These are phyloP conservation scores for Pyrocoelia pectoralis DNA, from an alignment of 2,888 invertebrate genomes.

Conservation along the genomic window DNA sequence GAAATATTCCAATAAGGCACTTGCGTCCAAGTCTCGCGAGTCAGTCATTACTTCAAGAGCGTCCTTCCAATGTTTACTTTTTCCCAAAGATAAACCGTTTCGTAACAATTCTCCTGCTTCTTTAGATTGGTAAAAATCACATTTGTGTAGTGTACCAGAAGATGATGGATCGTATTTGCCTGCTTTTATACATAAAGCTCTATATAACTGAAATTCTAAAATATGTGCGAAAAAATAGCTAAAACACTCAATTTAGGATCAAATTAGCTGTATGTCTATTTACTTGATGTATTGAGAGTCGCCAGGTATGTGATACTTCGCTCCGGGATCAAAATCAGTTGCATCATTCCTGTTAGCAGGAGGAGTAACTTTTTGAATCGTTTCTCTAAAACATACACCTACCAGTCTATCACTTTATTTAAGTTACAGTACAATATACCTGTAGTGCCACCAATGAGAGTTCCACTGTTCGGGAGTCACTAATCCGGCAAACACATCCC, in stretches of 20 bases:
- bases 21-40: slow-evolving; percentile 62
- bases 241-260: slow-evolving; percentile 31
- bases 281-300: slow-evolving; percentile 59
- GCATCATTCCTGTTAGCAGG: slow-evolving; percentile 56
- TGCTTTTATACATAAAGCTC: slow-evolving; percentile 70
- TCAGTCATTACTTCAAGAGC: slow-evolving; percentile 68
- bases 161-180: slow-evolving; percentile 65
- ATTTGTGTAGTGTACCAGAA: slow-evolving; percentile 71
- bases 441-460: slow-evolving; percentile 57
- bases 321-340: slow-evolving; percentile 60
- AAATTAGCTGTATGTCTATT: slow-evolving; percentile 21
- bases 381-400: slow-evolving; percentile 46
- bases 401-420: not conserved
- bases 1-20: slow-evolving; percentile 66
- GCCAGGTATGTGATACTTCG: slow-evolving; percentile 60
- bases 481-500: slow-evolving; percentile 62
- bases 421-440: slow-evolving; percentile 22
- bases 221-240: slow-evolving; percentile 71
- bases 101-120: slow-evolving; percentile 70
- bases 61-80: slow-evolving; percentile 64
- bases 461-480: slow-evolving; percentile 58
- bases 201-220: slow-evolving; percentile 78
- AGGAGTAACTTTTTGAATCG: slow-evolving; percentile 58
- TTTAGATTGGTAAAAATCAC: slow-evolving; percentile 73
- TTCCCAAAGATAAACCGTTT: slow-evolving; percentile 60